Base-by-base conservation (phyloP, 2,888 invertebrate genomes). In the Biston betularia region DNA sequence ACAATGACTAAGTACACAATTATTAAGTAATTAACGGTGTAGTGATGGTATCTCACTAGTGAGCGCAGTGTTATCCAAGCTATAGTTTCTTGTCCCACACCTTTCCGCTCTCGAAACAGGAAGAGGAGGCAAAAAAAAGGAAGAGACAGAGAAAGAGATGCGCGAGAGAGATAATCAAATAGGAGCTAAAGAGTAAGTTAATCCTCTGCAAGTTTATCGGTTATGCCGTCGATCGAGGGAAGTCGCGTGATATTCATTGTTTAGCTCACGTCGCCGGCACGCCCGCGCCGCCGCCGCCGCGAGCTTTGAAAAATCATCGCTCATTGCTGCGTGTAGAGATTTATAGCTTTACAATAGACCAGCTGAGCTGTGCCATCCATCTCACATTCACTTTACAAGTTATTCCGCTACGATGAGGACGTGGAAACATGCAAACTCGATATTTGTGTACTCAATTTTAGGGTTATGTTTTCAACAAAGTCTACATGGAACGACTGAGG, bases 291-390 rank as follows among this genome's bases (percentile, higher is more conserved):
- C 50, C 50, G 53, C 53, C 50, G 76, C 77, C 50, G 77, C 77
- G 87, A 81, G 81, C 85, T 88, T 87, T 89, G 90, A 92, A 92
- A 90, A 91, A 91, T 91, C 89, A 90, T 89, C 88, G 80, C 83
- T 83, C 82, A 83, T 83, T 87, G 86, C 50, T 84, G 79, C 78
- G 75, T 81, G 79, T 75, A 8, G 68, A 69, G 86, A 86, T 87
- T 88, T 87, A 85, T 81, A 73, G 75, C 76, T 73, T 75, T 58
- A 61, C 70, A 71, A 75, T 55, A 73, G 75, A 78, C 74, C 60
- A 52, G 50, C 60, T 24, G 55, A 38, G 50, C 54, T 50, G 42
- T 12, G 42, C 54, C 3, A 54, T 54, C 40, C 42, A 33, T 54
- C 54, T 54, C 54, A 35, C 24, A 42, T 35, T 45, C 40, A 24